Conservation (phyloP, 2,113 vertebrate species). For the Nothoprocta pentlandii region DNA sequence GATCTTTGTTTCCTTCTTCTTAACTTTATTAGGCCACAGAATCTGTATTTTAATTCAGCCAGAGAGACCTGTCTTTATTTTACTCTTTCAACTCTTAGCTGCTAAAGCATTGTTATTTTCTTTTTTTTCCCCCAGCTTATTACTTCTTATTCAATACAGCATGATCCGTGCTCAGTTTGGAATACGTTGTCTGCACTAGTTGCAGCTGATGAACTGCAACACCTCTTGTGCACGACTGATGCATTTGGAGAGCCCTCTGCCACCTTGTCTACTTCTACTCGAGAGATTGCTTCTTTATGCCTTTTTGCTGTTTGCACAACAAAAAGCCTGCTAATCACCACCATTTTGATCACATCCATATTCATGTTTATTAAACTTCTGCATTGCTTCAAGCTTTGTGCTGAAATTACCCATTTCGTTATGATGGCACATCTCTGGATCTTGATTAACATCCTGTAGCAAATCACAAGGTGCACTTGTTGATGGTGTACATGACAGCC, state of each 20-base stretch:
- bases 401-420: neutral
- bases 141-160: neutral
- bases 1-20: neutral
- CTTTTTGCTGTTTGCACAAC: neutral
- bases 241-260: neutral
- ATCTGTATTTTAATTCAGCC: neutral
- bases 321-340: neutral
- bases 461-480: neutral
- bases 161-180: neutral
- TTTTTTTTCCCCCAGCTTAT: neutral
- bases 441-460: neutral
- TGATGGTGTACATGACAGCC: neutral
- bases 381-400: neutral
- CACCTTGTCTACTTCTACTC: neutral
- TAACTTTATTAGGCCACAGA: neutral
- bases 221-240: neutral
- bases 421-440: neutral
- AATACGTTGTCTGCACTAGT: neutral
- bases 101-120: neutral
- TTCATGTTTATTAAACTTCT: neutral
- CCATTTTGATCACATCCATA: neutral
- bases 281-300: neutral
- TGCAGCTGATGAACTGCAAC: neutral
- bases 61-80: neutral
- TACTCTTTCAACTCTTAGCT: neutral